These are phyloP conservation scores for Neogale vison DNA, from an alignment of 2,113 vertebrate genomes.

Conservation along the genomic window DNA sequence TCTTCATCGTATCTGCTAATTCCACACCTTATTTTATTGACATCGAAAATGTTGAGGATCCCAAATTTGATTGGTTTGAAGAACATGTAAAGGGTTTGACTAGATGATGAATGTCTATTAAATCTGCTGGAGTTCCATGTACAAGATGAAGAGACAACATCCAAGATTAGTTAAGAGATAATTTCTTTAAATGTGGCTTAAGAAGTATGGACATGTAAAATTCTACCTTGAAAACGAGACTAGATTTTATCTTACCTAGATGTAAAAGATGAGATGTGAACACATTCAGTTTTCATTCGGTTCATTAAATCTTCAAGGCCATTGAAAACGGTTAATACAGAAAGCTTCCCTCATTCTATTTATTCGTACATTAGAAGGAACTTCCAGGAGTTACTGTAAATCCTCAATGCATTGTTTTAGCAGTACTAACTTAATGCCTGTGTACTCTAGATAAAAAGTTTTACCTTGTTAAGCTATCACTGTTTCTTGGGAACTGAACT, in stretches of 20 bases:
- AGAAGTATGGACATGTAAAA: constrained; percentile 61
- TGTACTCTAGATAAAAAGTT: constrained; percentile 55
- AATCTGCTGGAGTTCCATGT: constrained; percentile 72
- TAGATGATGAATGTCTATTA: constrained; percentile 59
- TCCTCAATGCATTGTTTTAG: constrained; percentile 55
- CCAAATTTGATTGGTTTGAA: constrained; percentile 70
- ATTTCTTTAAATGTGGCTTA: constrained; percentile 67
- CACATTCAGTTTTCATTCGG: constrained; percentile 69
- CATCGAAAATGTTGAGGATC: constrained; percentile 78
- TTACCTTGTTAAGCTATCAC: constrained; percentile 54
- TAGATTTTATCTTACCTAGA: constrained; percentile 67
- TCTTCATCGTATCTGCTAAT: constrained; percentile 70
- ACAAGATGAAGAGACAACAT: constrained; percentile 70
- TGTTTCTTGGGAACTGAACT: constrained; percentile 71
- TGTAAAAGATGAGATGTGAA: constrained; percentile 72
- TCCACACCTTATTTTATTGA: constrained; percentile 69
- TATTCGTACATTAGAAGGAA: constrained; percentile 70
- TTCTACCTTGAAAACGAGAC: constrained; percentile 57
- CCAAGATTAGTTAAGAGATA: constrained; percentile 27
- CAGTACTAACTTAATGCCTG: constrained; percentile 72
- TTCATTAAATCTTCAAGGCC: constrained; percentile 51
- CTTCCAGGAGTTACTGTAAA: constrained; percentile 33
- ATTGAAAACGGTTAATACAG: constrained; percentile 57
- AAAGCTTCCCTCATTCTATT: constrained; percentile 68
- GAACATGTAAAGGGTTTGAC: constrained; percentile 62